phyloP scores from a whole-genome alignment of 2,113 vertebrate genomes.

The Lethenteron reissneri region DNA sequence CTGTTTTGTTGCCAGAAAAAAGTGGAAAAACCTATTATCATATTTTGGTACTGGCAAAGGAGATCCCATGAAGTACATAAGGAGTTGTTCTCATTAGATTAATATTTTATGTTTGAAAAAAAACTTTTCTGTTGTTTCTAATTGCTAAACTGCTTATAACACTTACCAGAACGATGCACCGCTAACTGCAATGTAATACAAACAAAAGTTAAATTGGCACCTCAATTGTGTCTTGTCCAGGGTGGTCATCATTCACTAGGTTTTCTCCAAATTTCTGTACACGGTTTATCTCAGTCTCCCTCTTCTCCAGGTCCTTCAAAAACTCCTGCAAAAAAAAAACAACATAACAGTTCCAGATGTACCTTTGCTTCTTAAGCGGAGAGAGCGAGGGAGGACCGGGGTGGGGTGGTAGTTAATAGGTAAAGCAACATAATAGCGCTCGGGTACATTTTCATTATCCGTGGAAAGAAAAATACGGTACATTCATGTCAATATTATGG shows the following conservation, averaged over 20 bases:
- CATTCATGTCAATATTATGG: no score
- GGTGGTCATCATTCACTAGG: slow-evolving; percentile 2
- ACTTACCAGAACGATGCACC: no score
- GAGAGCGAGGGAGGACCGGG: not conserved
- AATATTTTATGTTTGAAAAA: not conserved
- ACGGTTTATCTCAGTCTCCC: slow-evolving; percentile 5
- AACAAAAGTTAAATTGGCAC: not conserved
- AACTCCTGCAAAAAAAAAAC: not conserved
- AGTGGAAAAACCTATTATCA: not conserved
- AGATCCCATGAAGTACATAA: not conserved
- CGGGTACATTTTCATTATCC: not conserved
- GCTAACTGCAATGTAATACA: not conserved
- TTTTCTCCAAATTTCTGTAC: not conserved
- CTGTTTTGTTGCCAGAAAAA: no score
- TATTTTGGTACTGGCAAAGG: not conserved
- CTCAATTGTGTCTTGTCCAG: slow-evolving; percentile 5
- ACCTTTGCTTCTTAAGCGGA: not conserved
- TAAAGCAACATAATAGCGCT: not conserved
- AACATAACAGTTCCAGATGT: not conserved
- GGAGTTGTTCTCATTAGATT: not conserved
- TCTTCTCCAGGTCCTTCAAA: not conserved
- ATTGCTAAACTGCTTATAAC: not conserved
- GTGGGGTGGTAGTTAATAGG: not conserved
- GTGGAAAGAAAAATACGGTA: no score
- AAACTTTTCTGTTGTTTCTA: not conserved